phyloP scores from a whole-genome alignment of 1,140 invertebrate genomes.

The Drosophila takahashii region DNA sequence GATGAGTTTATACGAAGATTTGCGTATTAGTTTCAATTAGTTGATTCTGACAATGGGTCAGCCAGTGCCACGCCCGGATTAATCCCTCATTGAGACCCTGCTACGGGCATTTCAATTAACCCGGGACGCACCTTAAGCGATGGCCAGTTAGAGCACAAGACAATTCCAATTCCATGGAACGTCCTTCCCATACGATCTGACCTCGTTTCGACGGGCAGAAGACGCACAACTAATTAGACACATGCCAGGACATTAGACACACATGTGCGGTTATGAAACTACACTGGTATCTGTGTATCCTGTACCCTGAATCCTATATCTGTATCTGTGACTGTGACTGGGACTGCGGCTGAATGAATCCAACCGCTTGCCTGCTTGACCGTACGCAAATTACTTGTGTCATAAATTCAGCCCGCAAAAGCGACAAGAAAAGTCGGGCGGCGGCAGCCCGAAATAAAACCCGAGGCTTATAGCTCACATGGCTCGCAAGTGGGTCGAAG shows the following conservation, averaged over 20 bases:
- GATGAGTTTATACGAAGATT: constrained; percentile 42
- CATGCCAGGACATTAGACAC: constrained; percentile 67
- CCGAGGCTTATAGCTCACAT: constrained; percentile 55
- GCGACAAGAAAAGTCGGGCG: constrained; percentile 73
- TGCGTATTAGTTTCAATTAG: constrained; percentile 71
- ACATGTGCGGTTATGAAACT: constrained; percentile 27
- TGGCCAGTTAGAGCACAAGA: constrained; percentile 43
- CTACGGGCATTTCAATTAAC: constrained; percentile 77
- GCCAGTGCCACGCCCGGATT: constrained; percentile 49
- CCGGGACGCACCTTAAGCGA: constrained; percentile 70
- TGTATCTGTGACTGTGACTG: constrained; percentile 15
- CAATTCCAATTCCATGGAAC: constrained; percentile 65
- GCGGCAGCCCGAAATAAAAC: constrained; percentile 52
- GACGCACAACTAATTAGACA: constrained; percentile 83
- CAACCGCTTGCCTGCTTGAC: constrained; percentile 60
- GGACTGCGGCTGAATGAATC: constrained; percentile 31
- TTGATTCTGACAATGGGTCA: constrained; percentile 51
- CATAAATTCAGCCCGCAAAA: constrained; percentile 67
- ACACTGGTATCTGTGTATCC: constrained; percentile 29
- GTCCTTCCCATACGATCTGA: constrained; percentile 63
- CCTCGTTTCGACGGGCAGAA: constrained; percentile 66
- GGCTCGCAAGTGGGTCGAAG: constrained; percentile 68
- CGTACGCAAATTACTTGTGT: constrained; percentile 83
- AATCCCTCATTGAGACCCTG: constrained; percentile 57
- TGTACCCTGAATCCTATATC: background rate